Conservation (phyloP, 2,113 vertebrate genomes). For the Oceanodroma tethys region DNA sequence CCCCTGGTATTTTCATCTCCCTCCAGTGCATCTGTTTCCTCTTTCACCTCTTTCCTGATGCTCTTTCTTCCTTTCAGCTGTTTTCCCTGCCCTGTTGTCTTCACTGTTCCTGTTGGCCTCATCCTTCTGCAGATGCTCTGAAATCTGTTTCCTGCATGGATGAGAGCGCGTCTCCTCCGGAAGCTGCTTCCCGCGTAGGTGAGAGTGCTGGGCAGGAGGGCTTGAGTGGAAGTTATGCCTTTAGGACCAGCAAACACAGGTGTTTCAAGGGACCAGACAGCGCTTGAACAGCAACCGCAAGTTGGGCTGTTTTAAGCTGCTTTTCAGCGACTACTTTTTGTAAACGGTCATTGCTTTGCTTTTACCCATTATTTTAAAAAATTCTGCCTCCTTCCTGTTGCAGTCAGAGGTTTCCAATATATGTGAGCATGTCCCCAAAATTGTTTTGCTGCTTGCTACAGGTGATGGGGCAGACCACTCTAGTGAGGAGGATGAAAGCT, state of each 20-base stretch:
- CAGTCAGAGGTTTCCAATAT: background rate
- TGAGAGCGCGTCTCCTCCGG: background rate
- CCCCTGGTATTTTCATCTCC: background rate
- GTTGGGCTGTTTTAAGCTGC: background rate
- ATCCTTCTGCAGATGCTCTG: background rate
- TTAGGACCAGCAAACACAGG: background rate
- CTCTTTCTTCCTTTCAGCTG: background rate
- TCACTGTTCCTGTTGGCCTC: background rate
- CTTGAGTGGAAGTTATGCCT: accelerated
- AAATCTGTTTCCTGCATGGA: background rate
- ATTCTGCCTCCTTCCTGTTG: background rate
- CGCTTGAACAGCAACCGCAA: accelerated
- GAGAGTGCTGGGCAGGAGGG: background rate
- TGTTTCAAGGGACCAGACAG: background rate
- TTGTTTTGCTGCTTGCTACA: background rate
- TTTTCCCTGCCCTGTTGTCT: background rate
- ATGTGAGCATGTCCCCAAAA: background rate
- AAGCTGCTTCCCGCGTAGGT: background rate
- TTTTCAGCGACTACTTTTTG: background rate
- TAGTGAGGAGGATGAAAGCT: background rate
- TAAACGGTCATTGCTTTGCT: background rate
- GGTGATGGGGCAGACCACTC: background rate
- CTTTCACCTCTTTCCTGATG: slow-evolving; percentile 4
- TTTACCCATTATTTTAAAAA: background rate
- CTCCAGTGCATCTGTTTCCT: slow-evolving; percentile 42